These are phyloP conservation scores for Lepus oiostolus DNA, from an alignment of 2,797 vertebrate species.

Conservation along the genomic window DNA sequence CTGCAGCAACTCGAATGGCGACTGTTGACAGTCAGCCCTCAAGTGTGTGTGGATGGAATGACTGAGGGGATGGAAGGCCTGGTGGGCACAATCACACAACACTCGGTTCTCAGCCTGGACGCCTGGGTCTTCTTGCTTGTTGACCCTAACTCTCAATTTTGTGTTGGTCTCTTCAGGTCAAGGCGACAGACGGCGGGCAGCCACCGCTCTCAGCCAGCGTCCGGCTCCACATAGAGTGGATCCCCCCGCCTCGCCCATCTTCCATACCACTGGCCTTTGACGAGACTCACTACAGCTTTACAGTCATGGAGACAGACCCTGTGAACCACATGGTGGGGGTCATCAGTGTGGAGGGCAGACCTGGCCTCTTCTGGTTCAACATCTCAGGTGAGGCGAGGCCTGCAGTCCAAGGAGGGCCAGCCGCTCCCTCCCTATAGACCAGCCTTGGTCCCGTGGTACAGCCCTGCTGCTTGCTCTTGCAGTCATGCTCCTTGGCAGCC, in stretches of 20 bases:
- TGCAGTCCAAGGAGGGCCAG: not conserved
- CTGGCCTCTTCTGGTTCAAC: conserved; percentile 93
- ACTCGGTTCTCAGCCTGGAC: not conserved
- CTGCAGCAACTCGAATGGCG: not conserved
- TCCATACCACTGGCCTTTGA: conserved; percentile 92
- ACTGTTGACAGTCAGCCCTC: not conserved
- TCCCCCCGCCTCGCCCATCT: conserved; percentile 89
- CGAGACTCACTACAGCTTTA: conserved; percentile 94
- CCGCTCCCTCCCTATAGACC: not conserved
- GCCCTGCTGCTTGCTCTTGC: not conserved
- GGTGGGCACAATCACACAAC: not conserved
- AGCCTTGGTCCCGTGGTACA: not conserved
- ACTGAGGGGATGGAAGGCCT: fast-evolving
- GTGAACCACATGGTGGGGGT: conserved; percentile 98
- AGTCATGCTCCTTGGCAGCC: not conserved
- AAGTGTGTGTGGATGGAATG: not conserved
- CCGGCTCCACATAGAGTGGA: conserved; percentile 96
- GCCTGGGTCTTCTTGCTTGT: conserved; percentile 20
- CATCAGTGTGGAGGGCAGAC: conserved; percentile 93
- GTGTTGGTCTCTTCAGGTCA: conserved; percentile 89
- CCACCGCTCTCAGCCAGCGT: conserved; percentile 91
- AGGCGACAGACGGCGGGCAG: conserved; percentile 93
- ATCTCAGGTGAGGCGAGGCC: conserved; percentile 92
- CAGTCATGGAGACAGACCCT: conserved; percentile 96
- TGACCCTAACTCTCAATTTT: not conserved